Base-by-base conservation (phyloP, 2,797 vertebrate genomes). In the Sebastes matsubarae region DNA sequence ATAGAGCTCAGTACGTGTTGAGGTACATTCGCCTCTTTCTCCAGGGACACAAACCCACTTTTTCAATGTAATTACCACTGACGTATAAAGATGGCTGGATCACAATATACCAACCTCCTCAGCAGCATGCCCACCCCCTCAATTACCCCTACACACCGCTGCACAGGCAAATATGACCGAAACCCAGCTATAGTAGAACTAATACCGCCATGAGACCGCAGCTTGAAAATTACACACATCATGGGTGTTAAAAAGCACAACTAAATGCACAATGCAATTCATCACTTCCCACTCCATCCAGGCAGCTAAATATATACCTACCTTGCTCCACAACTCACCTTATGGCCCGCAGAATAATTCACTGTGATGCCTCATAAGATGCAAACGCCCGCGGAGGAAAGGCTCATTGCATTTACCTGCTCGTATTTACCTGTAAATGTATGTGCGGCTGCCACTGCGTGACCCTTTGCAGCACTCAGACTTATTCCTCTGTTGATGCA, bases 401-500 rank as follows among this genome's bases (percentile, higher is more conserved):
- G 60, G 81, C 90, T 84, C 85, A 73, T 82, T 85, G 86, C 80
- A 66, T 84, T 92, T 83, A 91, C 89, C 87, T 85, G 85, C 84
- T 85, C 78, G 50, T 83, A 88, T 93, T 94, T 92, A 92, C 93
- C 92, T 89, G 84, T 87, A 87, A 92, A 94, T 88, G 88, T 87
- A 91, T 91, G 90, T 78, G 85, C 74, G 84, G 64, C 85, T 85
- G 84, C 89, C 72, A 75, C 83, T 7, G 81, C 4, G 5, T 90
- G 95, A 95, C 94, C 93, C 93, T 80, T 85, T 68, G 80, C 82
- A 61, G 90, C 68, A 77, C 89, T 76, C 80, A 76, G 85, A 91
- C 87, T 93, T 91, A 90, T 94, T 93, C 85, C 79, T 75, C 74
- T 57, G 83, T 88, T 95, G 94, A 95, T 95, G 90, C 93, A 95